phyloP scores from a whole-genome alignment of 2,113 vertebrate species.

The Syngnathus typhle region DNA sequence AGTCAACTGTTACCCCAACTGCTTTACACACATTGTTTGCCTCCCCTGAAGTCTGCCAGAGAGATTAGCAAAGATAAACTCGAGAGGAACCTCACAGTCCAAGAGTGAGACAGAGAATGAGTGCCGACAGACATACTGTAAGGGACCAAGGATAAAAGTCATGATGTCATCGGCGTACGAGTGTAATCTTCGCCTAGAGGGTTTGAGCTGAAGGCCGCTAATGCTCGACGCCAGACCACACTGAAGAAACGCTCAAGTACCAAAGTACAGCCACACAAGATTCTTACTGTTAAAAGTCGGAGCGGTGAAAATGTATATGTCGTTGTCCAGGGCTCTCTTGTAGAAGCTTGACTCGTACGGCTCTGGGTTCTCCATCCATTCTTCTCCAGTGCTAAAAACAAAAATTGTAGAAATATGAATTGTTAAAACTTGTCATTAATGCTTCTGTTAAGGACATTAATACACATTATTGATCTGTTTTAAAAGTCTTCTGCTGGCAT shows the following conservation, averaged over 20 bases:
- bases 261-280: background rate
- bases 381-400: conserved; percentile 77
- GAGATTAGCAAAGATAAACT: conserved; percentile 55
- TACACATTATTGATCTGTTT: no score
- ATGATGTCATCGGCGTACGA: conserved; percentile 49
- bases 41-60: conserved; percentile 51
- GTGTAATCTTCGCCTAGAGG: conserved; percentile 40
- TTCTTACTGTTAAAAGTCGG: conserved; percentile 90
- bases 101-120: conserved; percentile 23
- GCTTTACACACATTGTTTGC: conserved; percentile 27
- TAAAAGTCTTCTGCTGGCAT: background rate
- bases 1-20: conserved; percentile 39
- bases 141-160: conserved; percentile 48
- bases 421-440: conserved; percentile 8
- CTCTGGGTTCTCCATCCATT: conserved; percentile 90
- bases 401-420: conserved; percentile 15
- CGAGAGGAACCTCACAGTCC: conserved; percentile 39
- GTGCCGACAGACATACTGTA: conserved; percentile 35
- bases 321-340: conserved; percentile 94
- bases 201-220: conserved; percentile 35
- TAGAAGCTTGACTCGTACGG: conserved; percentile 97
- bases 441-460: no score
- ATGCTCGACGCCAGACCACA: conserved; percentile 43
- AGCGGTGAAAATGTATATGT: conserved; percentile 94
- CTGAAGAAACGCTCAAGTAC: conserved; percentile 15